phyloP scores from a whole-genome alignment of 2,888 invertebrate species.

The Tetragonula carbonaria region DNA sequence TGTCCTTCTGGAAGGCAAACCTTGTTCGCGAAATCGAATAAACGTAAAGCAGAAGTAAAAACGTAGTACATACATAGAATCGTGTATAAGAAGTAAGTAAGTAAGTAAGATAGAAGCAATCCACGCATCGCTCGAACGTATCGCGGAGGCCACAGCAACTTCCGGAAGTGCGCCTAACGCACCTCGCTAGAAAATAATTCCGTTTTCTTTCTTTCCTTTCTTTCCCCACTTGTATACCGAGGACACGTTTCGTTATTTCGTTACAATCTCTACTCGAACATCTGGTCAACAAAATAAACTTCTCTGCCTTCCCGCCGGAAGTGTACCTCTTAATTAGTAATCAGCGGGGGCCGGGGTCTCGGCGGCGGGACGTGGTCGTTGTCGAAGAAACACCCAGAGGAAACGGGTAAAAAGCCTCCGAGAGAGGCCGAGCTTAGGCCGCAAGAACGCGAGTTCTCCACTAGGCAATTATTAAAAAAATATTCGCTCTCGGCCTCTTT shows the following conservation, averaged over 20 bases:
- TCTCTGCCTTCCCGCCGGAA: constrained; percentile 44
- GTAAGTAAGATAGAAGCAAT: neutral
- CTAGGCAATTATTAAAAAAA: constrained; percentile 53
- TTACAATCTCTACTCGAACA: constrained; percentile 37
- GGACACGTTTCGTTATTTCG: constrained; percentile 22
- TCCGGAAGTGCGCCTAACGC: constrained; percentile 34
- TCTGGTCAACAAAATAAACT: constrained; percentile 69
- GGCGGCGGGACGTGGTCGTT: constrained; percentile 23
- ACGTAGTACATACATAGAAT: neutral
- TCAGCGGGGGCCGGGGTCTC: constrained; percentile 26
- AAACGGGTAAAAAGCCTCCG: constrained; percentile 12
- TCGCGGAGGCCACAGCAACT: constrained; percentile 25
- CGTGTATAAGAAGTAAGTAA: neutral
- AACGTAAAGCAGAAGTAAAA: neutral
- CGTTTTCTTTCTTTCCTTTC: constrained; percentile 11
- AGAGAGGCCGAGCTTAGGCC: constrained; percentile 32
- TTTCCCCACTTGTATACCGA: constrained; percentile 1
- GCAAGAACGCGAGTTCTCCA: constrained; percentile 22
- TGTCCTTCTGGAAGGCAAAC: no score
- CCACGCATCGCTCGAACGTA: constrained; percentile 43
- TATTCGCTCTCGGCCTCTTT: constrained; percentile 49
- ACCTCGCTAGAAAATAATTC: constrained; percentile 74
- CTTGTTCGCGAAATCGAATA: no score
- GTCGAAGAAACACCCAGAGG: constrained; percentile 14
- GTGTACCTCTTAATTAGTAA: constrained; percentile 53